A percentile compares a stretch with the other conserved stretches of the same genome.
phyloP scores from a whole-genome alignment of 2,797 vertebrate species.

The Synaphobranchus kaupii region DNA sequence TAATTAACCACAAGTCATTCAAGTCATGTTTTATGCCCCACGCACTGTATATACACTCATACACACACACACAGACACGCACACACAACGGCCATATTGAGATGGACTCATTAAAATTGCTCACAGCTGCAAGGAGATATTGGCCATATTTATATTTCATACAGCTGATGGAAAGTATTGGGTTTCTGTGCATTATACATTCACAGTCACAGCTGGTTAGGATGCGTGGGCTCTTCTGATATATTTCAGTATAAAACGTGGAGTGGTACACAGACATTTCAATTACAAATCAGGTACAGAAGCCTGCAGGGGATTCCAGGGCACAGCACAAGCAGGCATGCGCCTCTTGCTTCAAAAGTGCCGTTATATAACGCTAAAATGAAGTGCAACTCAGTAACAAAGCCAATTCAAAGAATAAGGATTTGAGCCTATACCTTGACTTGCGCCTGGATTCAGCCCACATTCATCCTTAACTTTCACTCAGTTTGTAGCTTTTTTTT shows the following conservation, averaged over 20 bases:
- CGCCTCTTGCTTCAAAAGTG: not conserved
- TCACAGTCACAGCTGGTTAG: not conserved
- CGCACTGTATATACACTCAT: too few species aligned
- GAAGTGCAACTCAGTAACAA: too few species aligned
- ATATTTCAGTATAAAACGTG: not conserved
- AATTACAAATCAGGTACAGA: not conserved
- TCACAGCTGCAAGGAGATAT: not conserved
- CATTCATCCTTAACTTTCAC: not conserved
- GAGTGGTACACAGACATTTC: slow-evolving; percentile 1
- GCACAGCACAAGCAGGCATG: not conserved
- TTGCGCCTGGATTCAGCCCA: not conserved
- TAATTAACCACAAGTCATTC: too few species aligned
- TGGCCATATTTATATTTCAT: not conserved
- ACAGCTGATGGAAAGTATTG: not conserved
- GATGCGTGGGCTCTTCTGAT: not conserved
- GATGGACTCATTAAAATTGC: not conserved
- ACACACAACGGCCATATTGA: not conserved
- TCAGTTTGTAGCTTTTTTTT: not conserved
- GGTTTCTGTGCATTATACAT: not conserved
- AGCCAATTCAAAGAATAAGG: too few species aligned
- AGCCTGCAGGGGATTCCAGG: not conserved
- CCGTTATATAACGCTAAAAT: too few species aligned
- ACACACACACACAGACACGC: not conserved
- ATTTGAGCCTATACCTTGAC: not conserved
- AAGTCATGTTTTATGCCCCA: too few species aligned